Evolutionary conservation across 2,888 invertebrate genomes (phyloP).

Genomic region (Ptychoptera albimana): DNA sequence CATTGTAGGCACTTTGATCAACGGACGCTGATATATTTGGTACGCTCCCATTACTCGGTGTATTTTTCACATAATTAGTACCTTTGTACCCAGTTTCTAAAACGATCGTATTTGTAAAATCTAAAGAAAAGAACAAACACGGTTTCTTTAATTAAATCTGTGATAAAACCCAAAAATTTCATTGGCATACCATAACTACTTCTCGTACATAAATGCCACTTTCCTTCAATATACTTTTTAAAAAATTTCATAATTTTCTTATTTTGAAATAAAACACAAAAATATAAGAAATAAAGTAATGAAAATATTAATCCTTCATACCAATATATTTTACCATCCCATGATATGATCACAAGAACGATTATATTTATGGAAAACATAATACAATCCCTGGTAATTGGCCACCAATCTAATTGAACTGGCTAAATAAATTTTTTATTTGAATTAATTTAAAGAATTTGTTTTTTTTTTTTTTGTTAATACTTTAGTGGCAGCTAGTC

Average conservation of each 20-base stretch:
- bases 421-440: slow-evolving; percentile 35
- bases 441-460: not conserved
- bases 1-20: no score
- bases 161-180: no score
- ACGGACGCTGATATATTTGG: no score
- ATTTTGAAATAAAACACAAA: slow-evolving; percentile 2
- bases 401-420: slow-evolving; percentile 32
- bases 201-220: slow-evolving; percentile 2
- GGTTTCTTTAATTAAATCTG: no score
- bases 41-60: not conserved
- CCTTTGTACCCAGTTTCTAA: not conserved
- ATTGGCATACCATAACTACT: slow-evolving; percentile 3
- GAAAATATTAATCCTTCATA: not conserved
- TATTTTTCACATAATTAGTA: not conserved
- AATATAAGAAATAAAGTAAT: not conserved
- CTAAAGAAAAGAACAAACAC: not conserved
- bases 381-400: slow-evolving; percentile 60
- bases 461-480: slow-evolving; percentile 10
- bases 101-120: not conserved
- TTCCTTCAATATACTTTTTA: not conserved
- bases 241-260: slow-evolving; percentile 3
- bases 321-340: slow-evolving; percentile 50
- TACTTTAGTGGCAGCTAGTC: slow-evolving; percentile 56
- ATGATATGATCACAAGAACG: slow-evolving; percentile 52
- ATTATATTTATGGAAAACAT: slow-evolving; percentile 61